Evolutionary conservation across 2,888 invertebrate genomes (phyloP).

Genomic region (Hirtodrosophila alboralis): DNA sequence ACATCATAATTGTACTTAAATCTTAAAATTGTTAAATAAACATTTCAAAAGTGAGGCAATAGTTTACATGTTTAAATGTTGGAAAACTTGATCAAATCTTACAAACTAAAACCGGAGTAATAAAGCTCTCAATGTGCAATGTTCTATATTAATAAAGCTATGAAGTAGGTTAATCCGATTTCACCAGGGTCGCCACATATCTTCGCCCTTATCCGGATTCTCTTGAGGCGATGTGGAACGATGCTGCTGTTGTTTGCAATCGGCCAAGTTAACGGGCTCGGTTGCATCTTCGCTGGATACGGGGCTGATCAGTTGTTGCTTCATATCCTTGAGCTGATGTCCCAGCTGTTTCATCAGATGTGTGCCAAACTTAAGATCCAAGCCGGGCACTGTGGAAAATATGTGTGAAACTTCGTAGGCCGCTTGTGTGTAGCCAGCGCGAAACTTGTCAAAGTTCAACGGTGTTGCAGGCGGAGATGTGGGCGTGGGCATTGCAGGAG

Average conservation of each 20-base stretch:
- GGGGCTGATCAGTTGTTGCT: slow-evolving; percentile 48
- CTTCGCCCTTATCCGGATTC: slow-evolving; percentile 58
- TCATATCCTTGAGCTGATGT: slow-evolving; percentile 88
- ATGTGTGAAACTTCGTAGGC: slow-evolving; percentile 95
- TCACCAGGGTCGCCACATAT: slow-evolving; percentile 81
- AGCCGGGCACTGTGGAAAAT: slow-evolving; percentile 92
- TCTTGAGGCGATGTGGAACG: slow-evolving; percentile 31
- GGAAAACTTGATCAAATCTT: slow-evolving; percentile 48
- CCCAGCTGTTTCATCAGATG: slow-evolving; percentile 95
- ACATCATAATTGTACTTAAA: slow-evolving; percentile 53
- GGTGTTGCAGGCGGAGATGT: slow-evolving; percentile 23
- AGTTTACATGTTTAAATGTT: slow-evolving; percentile 24
- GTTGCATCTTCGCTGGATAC: slow-evolving; percentile 24
- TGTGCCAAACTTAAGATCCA: slow-evolving; percentile 93
- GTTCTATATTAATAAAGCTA: slow-evolving; percentile 50
- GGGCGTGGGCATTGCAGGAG: slow-evolving; percentile 12
- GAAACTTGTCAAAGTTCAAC: slow-evolving; percentile 91
- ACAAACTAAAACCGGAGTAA: slow-evolving; percentile 50
- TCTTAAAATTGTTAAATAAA: slow-evolving; percentile 3
- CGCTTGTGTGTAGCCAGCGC: slow-evolving; percentile 94
- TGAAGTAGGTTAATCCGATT: neutral
- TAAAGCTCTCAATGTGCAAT: slow-evolving; percentile 63
- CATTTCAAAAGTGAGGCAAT: slow-evolving; percentile 45
- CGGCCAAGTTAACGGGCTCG: slow-evolving; percentile 59
- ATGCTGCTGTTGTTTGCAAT: slow-evolving; percentile 29